Evolutionary conservation across 2,888 invertebrate species (phyloP), one percentile per base, ranked within the genome.

Genomic region (Thymelicus lineola): DNA sequence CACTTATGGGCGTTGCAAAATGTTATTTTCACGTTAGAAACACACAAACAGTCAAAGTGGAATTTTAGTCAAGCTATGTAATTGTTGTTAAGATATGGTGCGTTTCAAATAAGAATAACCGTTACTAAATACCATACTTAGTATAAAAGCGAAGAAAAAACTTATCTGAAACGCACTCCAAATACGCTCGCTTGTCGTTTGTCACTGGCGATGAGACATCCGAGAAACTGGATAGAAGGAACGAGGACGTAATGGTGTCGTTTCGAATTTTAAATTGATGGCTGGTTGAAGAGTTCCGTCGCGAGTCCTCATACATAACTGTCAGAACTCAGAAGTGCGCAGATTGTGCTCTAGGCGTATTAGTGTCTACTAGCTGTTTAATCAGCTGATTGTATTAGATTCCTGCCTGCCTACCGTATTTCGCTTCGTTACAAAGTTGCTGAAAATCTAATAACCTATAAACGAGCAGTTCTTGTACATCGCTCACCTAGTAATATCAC

Each of bases 251-350:
- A 69, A 69, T 69, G 69, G 58, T 64, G 69, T 69, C 63, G 69
- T 69, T 69, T 63, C 63, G 63, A 69, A 69, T 64, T 69, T 64
- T 59, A 69, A 69, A 69, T 59, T 58, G 17, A 50, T 42, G 55
- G 58, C 63, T 69, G 58, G 69, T 42, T 64, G 67, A 67, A 55
- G 61, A 61, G 55, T 67, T 45, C 67, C 67, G 55, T 67, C 67
- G 42, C 53, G 53, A 61, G 36, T n/a, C 69, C 58, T 69, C 69
- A 69, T 64, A 69, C 69, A 69, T 64, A 69, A 59, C 69, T 69
- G 69, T 69, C 69, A 62, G 55, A 45, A 15, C 63, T 69, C 69
- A 62, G 55, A 45, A 15, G 42, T n/a, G 10, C 28, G 42, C 9
- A 15, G 42, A 3, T 28, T 20, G 45, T 45, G 50, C 20, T 38